These are phyloP conservation scores for Pogonomyrmex barbatus DNA, from an alignment of 1,140 invertebrate species.

Conservation along the genomic window DNA sequence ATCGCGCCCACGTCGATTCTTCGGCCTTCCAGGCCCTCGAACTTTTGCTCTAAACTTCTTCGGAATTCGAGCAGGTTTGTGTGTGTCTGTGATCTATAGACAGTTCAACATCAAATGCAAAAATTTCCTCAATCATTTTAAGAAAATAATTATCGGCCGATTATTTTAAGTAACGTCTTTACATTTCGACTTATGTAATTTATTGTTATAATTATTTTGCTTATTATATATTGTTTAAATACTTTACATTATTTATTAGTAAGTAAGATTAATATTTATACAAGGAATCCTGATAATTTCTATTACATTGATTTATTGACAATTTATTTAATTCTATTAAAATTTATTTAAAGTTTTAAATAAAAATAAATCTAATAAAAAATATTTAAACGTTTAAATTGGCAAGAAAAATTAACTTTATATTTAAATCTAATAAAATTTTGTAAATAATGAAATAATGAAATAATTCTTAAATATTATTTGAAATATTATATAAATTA, in stretches of 20 bases:
- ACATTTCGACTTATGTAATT: not conserved
- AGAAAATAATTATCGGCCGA: not conserved
- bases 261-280: no score
- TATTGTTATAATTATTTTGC: not conserved
- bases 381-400: not conserved
- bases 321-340: not conserved
- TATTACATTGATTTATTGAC: not conserved
- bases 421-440: no score
- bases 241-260: not conserved
- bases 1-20: conserved; percentile 7
- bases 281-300: not conserved
- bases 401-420: no score
- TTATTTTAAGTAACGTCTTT: not conserved
- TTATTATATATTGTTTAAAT: not conserved
- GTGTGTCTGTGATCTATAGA: conserved; percentile 12
- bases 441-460: not conserved
- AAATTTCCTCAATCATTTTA: not conserved
- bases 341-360: not conserved
- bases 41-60: not conserved
- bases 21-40: not conserved
- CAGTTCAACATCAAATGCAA: not conserved
- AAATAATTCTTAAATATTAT: not conserved
- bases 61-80: conserved; percentile 24
- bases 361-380: not conserved
- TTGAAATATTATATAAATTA: not conserved